phyloP scores from a whole-genome alignment of 2,113 vertebrate genomes.

The Tragelaphus strepsiceros region DNA sequence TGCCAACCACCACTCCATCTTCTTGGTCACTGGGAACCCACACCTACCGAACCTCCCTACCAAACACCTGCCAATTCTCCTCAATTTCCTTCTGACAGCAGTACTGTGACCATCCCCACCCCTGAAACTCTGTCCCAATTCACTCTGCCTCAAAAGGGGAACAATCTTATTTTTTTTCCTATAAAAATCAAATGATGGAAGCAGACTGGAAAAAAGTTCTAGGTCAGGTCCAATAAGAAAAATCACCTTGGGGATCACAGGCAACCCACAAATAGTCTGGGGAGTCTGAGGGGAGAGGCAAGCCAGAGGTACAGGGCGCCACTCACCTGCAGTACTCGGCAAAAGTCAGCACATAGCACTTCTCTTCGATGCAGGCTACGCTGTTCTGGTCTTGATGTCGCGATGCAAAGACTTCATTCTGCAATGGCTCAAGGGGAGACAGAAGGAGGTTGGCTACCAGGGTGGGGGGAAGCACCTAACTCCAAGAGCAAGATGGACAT shows the following conservation, averaged over 20 bases:
- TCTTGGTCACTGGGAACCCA: background rate
- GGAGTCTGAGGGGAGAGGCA: background rate
- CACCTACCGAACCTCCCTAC: background rate
- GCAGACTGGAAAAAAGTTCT: background rate
- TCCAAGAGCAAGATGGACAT: background rate
- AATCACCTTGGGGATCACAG: background rate
- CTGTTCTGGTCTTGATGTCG: slow-evolving; percentile 99
- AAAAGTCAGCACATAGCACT: slow-evolving; percentile 98
- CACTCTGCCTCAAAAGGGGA: background rate
- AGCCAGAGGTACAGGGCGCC: background rate
- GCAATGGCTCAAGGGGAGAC: slow-evolving; percentile 65
- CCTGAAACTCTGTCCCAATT: background rate
- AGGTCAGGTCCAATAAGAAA: background rate
- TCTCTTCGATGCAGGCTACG: slow-evolving; percentile 99
- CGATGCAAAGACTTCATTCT: slow-evolving; percentile 99
- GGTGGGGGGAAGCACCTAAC: background rate
- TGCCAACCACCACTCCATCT: background rate
- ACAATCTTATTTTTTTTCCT: background rate
- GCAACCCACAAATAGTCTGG: background rate
- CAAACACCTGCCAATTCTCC: background rate
- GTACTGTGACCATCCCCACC: background rate
- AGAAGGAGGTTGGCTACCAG: background rate
- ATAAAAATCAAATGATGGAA: background rate
- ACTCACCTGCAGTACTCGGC: slow-evolving; percentile 99
- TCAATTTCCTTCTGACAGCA: background rate